Evolutionary conservation across 1,140 invertebrate species (phyloP).

Genomic region (Macrobrachium rosenbergii): DNA sequence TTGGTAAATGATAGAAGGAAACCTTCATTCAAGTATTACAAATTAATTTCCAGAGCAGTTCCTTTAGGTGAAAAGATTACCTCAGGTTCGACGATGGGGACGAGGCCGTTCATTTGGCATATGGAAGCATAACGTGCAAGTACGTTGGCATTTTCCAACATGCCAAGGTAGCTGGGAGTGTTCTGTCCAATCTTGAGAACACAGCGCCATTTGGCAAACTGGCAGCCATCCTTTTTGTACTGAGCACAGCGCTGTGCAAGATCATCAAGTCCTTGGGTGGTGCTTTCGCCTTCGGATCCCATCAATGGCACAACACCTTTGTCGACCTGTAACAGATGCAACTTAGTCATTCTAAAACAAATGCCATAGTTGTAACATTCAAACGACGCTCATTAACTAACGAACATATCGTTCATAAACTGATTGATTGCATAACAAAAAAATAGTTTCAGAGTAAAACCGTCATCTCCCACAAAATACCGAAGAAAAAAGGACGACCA

Average conservation of each 20-base stretch:
- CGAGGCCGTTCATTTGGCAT: conserved; percentile 95
- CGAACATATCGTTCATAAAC: not conserved
- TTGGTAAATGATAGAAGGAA: no score
- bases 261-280: conserved; percentile 97
- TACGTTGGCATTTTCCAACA: conserved; percentile 95
- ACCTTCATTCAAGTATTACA: not conserved
- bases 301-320: conserved; percentile 89
- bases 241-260: conserved; percentile 93
- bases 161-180: conserved; percentile 90
- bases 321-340: conserved; percentile 71
- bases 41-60: not conserved
- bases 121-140: conserved; percentile 96
- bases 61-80: conserved; percentile 51
- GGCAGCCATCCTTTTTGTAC: conserved; percentile 98
- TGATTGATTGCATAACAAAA: not conserved
- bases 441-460: not conserved
- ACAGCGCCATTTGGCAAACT: conserved; percentile 99
- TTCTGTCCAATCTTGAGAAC: conserved; percentile 94
- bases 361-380: not conserved
- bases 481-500: no score
- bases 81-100: conserved; percentile 98
- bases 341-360: not conserved
- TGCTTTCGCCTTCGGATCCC: conserved; percentile 93
- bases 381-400: no score
- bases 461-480: no score